Base-by-base conservation (phyloP, 1,140 invertebrate species). In the Aphelinus atriplicis region DNA sequence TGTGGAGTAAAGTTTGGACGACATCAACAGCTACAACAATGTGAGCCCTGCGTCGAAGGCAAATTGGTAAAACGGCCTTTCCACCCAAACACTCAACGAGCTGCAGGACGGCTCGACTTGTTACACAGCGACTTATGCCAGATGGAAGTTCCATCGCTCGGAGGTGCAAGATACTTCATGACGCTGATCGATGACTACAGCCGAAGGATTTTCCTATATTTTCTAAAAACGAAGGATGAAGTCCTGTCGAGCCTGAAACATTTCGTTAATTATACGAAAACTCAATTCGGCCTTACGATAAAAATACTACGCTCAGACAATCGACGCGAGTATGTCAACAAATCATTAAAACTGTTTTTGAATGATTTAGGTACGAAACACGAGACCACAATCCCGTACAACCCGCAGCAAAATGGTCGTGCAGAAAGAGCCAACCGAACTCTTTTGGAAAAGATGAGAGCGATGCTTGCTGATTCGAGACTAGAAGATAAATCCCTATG, bases 321-420 rank as follows among this genome's bases (percentile, higher is more conserved):
- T 73, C 81, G 81, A 9, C 79, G 65, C n/a, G 83, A 85, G 75
- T 62, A 45, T 45, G 80, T 83, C 45, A 74, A 73, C 10, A 79
- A 78, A 65, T 51, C 71, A 66, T 0, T 57, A 73, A 55, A 61
- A 61, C 61, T 70, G 56, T 67, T 79, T 50, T 46, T 78, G 7
- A 10, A 48, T 7, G 50, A 78, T 26, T 26, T 75, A 62, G 81
- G 80, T 50, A 75, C 80, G 5, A 26, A 75, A 50, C 76, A 80
- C 76, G 82, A 47, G 67, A 51, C 43, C 1, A 79, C 82, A 7
- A 77, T 76, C 9, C n/a, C 80, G 6, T 83, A 84, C 72, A 81
- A 79, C 47, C 81, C 83, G 3, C 73, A 88, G 72, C 78, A 82
- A 71, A 87, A 87, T 76, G 83, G 84, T 3, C 65, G 75, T 43